phyloP scores from a whole-genome alignment of 2,888 invertebrate genomes.

The Tachina fera region DNA sequence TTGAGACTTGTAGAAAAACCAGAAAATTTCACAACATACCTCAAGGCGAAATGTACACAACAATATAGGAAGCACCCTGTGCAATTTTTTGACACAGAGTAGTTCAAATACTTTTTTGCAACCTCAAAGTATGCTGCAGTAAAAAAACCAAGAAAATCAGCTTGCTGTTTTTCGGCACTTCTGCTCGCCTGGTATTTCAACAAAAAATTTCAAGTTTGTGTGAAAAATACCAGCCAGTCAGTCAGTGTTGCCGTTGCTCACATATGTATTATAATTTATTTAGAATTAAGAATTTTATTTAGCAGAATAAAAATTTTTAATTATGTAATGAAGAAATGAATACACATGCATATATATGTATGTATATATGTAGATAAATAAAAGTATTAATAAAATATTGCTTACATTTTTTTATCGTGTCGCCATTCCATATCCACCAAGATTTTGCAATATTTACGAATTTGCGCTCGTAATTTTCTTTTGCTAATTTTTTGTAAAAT shows the following conservation, averaged over 20 bases:
- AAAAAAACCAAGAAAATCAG: not conserved
- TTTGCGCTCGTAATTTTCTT: too few relatives aligned
- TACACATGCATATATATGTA: too few relatives aligned
- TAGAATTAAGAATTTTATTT: too few relatives aligned
- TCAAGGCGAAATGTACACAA: not conserved
- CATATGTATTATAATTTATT: too few relatives aligned
- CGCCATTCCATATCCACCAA: too few relatives aligned
- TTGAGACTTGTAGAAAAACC: not conserved
- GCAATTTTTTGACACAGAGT: not conserved
- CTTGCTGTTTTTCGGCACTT: slow-evolving; percentile 20
- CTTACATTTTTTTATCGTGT: too few relatives aligned
- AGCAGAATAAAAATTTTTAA: too few relatives aligned
- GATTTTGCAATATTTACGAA: too few relatives aligned
- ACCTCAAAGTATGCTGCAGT: slow-evolving; percentile 17
- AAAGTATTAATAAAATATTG: too few relatives aligned
- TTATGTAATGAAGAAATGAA: too few relatives aligned
- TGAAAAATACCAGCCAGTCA: not conserved
- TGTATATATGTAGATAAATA: too few relatives aligned
- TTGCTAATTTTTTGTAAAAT: too few relatives aligned
- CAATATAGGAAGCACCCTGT: not conserved
- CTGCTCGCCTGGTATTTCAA: slow-evolving; percentile 18
- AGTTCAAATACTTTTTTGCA: not conserved
- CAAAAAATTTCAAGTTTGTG: not conserved
- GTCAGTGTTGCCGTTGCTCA: not conserved
- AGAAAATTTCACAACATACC: slow-evolving; percentile 3